Evolutionary conservation across 2,888 invertebrate species (phyloP).

Genomic region (Prionchulus punctatus): DNA sequence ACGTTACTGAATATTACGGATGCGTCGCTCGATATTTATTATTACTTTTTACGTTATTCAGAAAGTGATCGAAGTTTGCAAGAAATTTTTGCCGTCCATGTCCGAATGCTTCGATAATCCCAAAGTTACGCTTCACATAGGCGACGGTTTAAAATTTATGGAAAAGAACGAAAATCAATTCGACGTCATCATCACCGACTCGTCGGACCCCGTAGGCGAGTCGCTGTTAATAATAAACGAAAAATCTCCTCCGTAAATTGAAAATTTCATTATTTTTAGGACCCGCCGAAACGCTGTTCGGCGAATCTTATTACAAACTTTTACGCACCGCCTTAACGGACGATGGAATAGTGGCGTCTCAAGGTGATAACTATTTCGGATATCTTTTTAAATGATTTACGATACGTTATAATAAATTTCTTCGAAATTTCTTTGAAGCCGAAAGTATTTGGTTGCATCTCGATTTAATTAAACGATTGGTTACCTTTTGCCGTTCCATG

Average conservation of each 20-base stretch:
- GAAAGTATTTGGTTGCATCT: constrained; percentile 57
- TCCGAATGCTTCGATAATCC: constrained; percentile 63
- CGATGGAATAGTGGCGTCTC: constrained; percentile 81
- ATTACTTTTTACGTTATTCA: constrained; percentile 17
- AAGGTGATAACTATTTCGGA: constrained; percentile 38
- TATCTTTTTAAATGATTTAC: background rate
- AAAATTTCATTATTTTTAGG: constrained; percentile 36
- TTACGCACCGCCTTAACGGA: constrained; percentile 66
- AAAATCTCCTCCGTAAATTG: background rate
- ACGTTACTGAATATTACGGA: too few species aligned
- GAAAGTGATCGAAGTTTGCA: constrained; percentile 72
- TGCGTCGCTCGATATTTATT: too few species aligned
- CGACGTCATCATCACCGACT: constrained; percentile 95
- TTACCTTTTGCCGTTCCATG: constrained; percentile 55
- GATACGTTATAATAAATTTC: background rate
- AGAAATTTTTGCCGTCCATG: constrained; percentile 75
- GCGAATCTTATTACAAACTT: constrained; percentile 63
- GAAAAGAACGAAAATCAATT: constrained; percentile 61
- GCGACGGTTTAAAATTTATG: constrained; percentile 89
- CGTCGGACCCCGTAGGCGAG: constrained; percentile 81
- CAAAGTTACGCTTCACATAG: constrained; percentile 64
- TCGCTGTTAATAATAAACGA: too few species aligned
- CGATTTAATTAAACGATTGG: constrained; percentile 56
- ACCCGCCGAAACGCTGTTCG: constrained; percentile 53
- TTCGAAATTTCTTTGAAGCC: constrained; percentile 37